Conservation (phyloP, 2,797 vertebrate species). For the Petrocephalus sullivani region DNA sequence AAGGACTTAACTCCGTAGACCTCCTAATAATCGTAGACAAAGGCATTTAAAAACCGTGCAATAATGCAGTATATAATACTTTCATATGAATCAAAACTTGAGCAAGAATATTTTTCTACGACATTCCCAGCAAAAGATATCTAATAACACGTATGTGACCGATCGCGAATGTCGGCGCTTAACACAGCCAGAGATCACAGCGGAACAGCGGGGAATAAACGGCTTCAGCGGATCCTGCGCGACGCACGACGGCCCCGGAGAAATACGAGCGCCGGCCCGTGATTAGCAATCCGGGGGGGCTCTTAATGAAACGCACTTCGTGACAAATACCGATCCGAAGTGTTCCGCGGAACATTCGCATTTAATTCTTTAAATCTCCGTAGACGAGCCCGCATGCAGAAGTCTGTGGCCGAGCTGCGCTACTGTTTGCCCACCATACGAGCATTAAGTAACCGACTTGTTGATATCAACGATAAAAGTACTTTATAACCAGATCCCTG, state of each 20-base stretch:
- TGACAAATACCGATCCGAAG: background rate
- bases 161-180: background rate
- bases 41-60: background rate
- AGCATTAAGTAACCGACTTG: background rate
- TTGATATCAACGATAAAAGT: conserved; percentile 1
- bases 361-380: background rate
- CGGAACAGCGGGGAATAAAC: background rate
- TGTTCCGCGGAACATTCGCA: background rate
- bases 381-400: background rate
- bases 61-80: background rate
- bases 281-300: background rate
- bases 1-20: background rate
- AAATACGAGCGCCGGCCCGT: background rate
- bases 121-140: background rate
- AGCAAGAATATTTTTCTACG: background rate
- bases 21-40: background rate
- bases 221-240: no score
- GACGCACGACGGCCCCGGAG: no score
- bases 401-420: background rate
- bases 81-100: background rate
- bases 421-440: background rate
- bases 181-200: background rate
- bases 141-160: background rate
- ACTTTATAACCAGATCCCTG: background rate
- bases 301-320: background rate